Evolutionary conservation across 2,888 invertebrate species (phyloP).

Genomic region (Mystacides longicornis): DNA sequence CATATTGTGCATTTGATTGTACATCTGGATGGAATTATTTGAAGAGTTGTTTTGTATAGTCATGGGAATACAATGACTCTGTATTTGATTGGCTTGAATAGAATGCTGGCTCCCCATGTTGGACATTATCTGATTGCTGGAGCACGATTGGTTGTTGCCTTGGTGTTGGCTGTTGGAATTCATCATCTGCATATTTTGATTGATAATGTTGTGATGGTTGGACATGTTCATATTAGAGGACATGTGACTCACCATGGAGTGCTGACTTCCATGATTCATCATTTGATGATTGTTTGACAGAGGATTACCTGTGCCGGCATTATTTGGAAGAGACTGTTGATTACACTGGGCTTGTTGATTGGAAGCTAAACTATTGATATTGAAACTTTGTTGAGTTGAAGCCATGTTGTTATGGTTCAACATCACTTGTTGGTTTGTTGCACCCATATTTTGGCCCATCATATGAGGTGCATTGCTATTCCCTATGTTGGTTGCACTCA

Average conservation of each 20-base stretch:
- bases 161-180: constrained; percentile 34
- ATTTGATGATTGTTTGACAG: constrained; percentile 6
- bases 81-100: constrained; percentile 38
- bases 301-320: not conserved
- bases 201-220: constrained; percentile 32
- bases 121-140: not conserved
- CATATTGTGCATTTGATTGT: constrained; percentile 15
- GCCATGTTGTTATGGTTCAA: constrained; percentile 4
- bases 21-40: constrained; percentile 25
- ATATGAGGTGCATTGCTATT: constrained; percentile 14
- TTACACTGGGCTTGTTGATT: constrained; percentile 15
- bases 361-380: constrained; percentile 3
- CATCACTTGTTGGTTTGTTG: constrained; percentile 8
- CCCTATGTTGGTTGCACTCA: constrained; percentile 6
- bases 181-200: constrained; percentile 29
- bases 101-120: constrained; percentile 39
- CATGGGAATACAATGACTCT: constrained; percentile 40
- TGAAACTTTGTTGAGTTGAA: constrained; percentile 13
- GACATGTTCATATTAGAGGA: constrained; percentile 40
- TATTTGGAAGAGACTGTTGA: constrained; percentile 29
- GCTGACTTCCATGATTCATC: constrained; percentile 9
- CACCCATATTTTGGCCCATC: constrained; percentile 5
- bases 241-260: constrained; percentile 12
- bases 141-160: constrained; percentile 31
- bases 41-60: constrained; percentile 32